These are phyloP conservation scores for Limnothrissa miodon DNA, from an alignment of 2,113 vertebrate genomes.

Conservation along the genomic window DNA sequence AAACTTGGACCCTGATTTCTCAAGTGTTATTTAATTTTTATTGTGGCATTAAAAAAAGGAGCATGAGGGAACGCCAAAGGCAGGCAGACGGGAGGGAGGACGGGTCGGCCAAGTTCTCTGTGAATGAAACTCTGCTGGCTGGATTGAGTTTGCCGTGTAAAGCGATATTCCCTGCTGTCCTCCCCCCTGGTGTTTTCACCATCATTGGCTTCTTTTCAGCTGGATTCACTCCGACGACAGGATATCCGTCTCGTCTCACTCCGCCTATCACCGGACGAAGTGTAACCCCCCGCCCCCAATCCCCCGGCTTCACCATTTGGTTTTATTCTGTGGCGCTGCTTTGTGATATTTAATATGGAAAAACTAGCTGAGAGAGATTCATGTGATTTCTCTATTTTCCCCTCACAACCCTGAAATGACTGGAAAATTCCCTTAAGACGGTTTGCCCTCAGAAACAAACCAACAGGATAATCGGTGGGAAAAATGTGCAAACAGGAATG, in stretches of 20 bases:
- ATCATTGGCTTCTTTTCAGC: neutral
- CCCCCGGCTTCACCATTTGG: constrained; percentile 18
- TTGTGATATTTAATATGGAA: constrained; percentile 25
- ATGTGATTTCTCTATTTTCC: constrained; percentile 23
- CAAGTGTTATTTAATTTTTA: constrained; percentile 46
- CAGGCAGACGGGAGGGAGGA: neutral
- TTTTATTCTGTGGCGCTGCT: constrained; percentile 24
- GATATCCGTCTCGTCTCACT: constrained; percentile 23
- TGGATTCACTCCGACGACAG: constrained; percentile 21
- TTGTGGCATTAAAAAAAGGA: constrained; percentile 34
- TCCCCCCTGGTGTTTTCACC: neutral
- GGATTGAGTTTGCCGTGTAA: constrained; percentile 28
- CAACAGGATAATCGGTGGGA: neutral
- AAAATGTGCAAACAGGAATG: neutral
- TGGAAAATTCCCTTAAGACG: constrained; percentile 2
- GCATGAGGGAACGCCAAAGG: constrained; percentile 16
- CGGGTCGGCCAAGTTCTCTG: neutral
- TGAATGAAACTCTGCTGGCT: constrained; percentile 23
- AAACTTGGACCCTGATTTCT: constrained; percentile 34
- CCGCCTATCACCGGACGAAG: constrained; percentile 20
- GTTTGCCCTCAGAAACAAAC: neutral
- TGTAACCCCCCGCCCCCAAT: no score
- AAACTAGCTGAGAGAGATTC: constrained; percentile 28
- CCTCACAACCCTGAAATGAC: neutral
- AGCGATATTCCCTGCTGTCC: constrained; percentile 19